Base-by-base conservation (phyloP, 2,797 vertebrate genomes). In the Zalophus californianus region DNA sequence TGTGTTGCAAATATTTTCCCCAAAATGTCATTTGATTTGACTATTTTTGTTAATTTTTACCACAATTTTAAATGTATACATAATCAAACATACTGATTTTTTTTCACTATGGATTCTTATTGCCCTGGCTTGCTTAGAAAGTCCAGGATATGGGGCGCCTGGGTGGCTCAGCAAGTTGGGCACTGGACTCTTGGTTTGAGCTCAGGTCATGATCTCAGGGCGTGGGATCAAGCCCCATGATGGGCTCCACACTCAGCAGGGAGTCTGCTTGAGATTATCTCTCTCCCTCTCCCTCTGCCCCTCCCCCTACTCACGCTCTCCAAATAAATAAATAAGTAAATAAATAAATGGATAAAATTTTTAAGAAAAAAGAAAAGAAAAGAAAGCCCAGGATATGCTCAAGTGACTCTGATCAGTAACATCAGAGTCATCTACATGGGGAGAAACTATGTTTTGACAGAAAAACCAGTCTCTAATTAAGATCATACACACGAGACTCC, bases 21-120 rank as follows among this genome's bases (percentile, higher is more conserved):
- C 60, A 78, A 44, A 77, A 50, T 27, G 18, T 83, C 27, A 72
- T 72, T 72, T 85, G 48, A 15, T 78, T 90, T 96, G 48, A 80
- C 93, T 95, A 85, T 58, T 94, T 85, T 83, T 60, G 7, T 94
- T 90, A 83, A 23, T 86, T 72, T 94, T 92, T 86, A 92, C 13
- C 68, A 83, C 62, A 70, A 83, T 79, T 97, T 93, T 11, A 97
- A 93, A 70, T 75, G 20, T 87, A 54, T 10, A 20, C 2, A 38
- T 54, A 38, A 86, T 48, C 44, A 77, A 75, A 54, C 68, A 11
- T n/a, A 75, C 0, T 93, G 1, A 60, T 66, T 85, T 80, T 90
- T 92, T 92, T 78, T 80, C 52, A 78, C 52, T 83, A 3, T 54
- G 12, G 25, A 60, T 88, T 89, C 41, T 85, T 38, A 88, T 44